phyloP scores from a whole-genome alignment of 2,888 invertebrate genomes.

The Lumbricus terrestris region DNA sequence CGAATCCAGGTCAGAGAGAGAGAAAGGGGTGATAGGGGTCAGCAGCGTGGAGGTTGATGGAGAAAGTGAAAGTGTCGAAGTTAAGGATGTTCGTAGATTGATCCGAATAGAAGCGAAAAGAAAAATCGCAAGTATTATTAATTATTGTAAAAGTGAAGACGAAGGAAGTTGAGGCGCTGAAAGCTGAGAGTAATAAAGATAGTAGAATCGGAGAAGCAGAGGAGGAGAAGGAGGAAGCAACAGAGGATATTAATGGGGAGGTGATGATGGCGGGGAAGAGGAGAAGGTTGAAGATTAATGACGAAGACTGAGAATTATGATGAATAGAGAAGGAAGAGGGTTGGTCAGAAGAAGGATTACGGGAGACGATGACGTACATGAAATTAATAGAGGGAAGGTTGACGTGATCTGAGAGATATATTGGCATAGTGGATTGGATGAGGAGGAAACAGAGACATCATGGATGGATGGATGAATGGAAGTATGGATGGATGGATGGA shows the following conservation, averaged over 20 bases:
- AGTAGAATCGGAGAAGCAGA: no score
- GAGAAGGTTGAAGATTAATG: constrained; percentile 3
- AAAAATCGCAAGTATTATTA: no score
- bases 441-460: neutral
- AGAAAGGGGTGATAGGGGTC: neutral
- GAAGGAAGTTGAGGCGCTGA: neutral
- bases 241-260: neutral
- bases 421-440: no score
- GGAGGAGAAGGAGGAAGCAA: neutral
- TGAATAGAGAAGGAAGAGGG: neutral
- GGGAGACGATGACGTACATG: neutral
- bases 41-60: neutral
- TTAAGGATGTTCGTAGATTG: neutral
- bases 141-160: neutral
- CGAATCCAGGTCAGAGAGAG: neutral
- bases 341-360: neutral
- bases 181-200: no score
- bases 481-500: neutral
- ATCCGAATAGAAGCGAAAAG: no score
- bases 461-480: neutral
- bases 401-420: no score
- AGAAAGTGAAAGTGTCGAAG: neutral
- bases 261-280: neutral
- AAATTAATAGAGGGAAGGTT: no score
- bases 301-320: neutral